These are phyloP conservation scores for Tetragonula clypearis DNA, from an alignment of 1,140 invertebrate species.

Conservation along the genomic window DNA sequence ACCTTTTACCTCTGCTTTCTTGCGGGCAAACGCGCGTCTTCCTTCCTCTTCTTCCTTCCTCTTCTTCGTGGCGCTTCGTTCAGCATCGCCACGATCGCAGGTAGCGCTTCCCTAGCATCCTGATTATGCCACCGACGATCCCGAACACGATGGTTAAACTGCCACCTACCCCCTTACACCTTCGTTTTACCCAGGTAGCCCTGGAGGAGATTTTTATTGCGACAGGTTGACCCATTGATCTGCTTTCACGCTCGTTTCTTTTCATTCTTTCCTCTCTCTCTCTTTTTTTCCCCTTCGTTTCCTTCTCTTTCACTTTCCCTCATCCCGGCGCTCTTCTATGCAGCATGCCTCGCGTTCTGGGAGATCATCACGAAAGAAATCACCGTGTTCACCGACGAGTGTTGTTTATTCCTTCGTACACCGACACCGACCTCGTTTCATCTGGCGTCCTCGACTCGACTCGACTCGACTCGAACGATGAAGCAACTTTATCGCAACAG, in stretches of 20 bases:
- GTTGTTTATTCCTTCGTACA: conserved; percentile 3
- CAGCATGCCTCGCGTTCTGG: not conserved
- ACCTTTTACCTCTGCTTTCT: conserved; percentile 69
- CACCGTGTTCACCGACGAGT: conserved; percentile 1
- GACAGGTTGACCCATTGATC: conserved; percentile 70
- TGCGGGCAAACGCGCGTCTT: conserved; percentile 44
- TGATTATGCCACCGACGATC: conserved; percentile 63
- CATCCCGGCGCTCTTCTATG: not conserved
- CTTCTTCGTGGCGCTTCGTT: not conserved
- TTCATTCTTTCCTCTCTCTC: not conserved
- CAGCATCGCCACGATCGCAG: conserved; percentile 42
- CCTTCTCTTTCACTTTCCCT: too few species aligned
- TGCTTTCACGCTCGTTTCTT: conserved; percentile 1
- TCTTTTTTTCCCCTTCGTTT: too few species aligned
- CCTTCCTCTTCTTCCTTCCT: conserved; percentile 5
- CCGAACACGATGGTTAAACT: conserved; percentile 44
- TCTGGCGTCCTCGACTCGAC: not conserved
- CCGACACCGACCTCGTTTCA: not conserved
- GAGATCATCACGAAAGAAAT: conserved; percentile 17
- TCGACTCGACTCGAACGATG: conserved; percentile 58
- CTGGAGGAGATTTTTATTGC: conserved; percentile 67
- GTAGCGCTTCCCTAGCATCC: conserved; percentile 58
- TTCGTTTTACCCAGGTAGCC: conserved; percentile 65
- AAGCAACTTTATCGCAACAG: conserved; percentile 73
- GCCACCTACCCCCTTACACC: conserved; percentile 43